Evolutionary conservation across 1,140 invertebrate species (phyloP).

Genomic region (Tenebrio molitor): DNA sequence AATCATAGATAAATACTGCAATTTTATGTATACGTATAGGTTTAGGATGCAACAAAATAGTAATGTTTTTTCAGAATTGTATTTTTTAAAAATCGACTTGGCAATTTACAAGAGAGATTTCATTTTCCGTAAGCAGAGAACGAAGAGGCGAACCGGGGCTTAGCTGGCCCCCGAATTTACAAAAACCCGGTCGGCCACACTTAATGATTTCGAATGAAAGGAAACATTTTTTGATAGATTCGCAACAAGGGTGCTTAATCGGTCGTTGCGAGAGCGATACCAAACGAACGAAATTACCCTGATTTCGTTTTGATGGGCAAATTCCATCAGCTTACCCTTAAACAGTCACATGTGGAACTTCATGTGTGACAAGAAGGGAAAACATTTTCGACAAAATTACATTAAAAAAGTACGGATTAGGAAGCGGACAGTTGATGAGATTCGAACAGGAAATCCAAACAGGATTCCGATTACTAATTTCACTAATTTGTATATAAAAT

Average conservation of each 20-base stretch:
- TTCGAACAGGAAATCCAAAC: background rate
- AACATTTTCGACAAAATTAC: background rate
- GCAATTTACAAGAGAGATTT: too few species aligned
- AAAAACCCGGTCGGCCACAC: slow-evolving; percentile 10
- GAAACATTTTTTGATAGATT: slow-evolving; percentile 16
- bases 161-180: background rate
- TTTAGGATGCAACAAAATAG: too few species aligned
- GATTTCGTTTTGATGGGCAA: slow-evolving; percentile 9
- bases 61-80: too few species aligned
- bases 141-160: slow-evolving; percentile 2
- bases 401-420: background rate
- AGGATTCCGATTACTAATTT: background rate
- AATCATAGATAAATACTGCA: too few species aligned
- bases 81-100: too few species aligned
- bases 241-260: background rate
- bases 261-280: background rate
- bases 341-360: background rate
- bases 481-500: background rate
- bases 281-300: background rate
- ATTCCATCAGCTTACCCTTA: background rate
- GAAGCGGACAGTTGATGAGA: background rate
- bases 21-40: too few species aligned
- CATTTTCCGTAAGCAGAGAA: too few species aligned
- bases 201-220: slow-evolving; percentile 19
- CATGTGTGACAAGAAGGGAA: background rate